Evolutionary conservation across 2,888 invertebrate species (phyloP).

Genomic region (Strigamia maritima): DNA sequence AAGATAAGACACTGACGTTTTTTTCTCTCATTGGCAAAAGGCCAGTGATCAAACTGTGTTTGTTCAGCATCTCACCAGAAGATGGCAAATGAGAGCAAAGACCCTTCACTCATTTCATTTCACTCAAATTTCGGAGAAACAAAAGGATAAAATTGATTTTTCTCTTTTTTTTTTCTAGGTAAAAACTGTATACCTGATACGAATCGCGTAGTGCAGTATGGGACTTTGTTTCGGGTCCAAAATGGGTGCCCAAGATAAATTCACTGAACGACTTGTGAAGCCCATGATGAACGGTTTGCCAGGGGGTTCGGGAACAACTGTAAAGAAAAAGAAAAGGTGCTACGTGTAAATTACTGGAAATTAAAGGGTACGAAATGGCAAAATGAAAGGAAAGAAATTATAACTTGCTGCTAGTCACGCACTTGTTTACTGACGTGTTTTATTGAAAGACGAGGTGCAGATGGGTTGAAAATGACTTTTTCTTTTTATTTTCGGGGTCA

Average conservation of each 20-base stretch:
- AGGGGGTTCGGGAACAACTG: slow-evolving; percentile 63
- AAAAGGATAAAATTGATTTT: background rate
- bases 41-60: background rate
- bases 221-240: slow-evolving; percentile 66
- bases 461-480: too few species aligned
- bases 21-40: background rate
- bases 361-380: background rate
- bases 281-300: slow-evolving; percentile 68
- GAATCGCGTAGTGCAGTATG: slow-evolving; percentile 69
- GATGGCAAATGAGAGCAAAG: slow-evolving; percentile 7
- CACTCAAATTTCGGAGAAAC: background rate
- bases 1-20: background rate
- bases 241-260: slow-evolving; percentile 71
- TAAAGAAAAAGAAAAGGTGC: slow-evolving; percentile 43
- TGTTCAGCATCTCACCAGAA: slow-evolving; percentile 14
- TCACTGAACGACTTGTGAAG: slow-evolving; percentile 70
- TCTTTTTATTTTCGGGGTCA: too few species aligned
- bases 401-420: background rate
- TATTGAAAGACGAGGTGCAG: too few species aligned
- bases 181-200: slow-evolving; percentile 64
- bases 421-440: background rate
- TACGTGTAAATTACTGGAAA: background rate
- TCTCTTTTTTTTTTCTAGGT: slow-evolving; percentile 16
- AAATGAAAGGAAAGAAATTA: background rate
- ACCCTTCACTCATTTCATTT: too few species aligned